Evolutionary conservation across 1,140 invertebrate genomes (phyloP), one percentile per base, ranked within the genome.

Genomic region (Nasonia giraulti): DNA sequence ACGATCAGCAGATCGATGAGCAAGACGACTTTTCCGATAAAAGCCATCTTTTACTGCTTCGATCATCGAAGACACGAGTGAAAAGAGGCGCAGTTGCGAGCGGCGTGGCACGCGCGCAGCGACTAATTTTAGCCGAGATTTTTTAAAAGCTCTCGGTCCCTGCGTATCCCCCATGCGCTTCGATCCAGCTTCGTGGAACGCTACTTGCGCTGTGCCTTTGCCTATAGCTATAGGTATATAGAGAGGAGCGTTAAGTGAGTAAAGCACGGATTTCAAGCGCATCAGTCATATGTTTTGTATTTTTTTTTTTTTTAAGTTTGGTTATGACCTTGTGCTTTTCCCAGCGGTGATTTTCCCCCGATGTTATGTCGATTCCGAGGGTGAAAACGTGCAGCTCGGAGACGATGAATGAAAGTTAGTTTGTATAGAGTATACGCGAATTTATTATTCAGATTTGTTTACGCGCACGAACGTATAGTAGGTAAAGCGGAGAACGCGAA

Each of bases 71-170:
- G 8, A 44, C 7, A 44, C 40, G 7, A 6, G 10, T 1, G 40
- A 8, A 7, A n/a, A n/a, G 55, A 17, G 17, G 6, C 17, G 55
- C 3, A 20, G 14, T 17, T 50, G 37, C 10, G 69, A 7, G 75
- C n/a, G 7, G 20, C 76, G 27, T 68, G 78, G 71, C 44, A 27
- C 40, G 76, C 27, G 68, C 82, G 40, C 5, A 27, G 27, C 23
- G 77, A 33, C 78, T 84, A 84, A 84, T 84, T 84, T 84, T 84
- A 84, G 83, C 47, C 50, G 78, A 80, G 66, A 80, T 80, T 84
- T 84, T 84, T 62, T 80, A 75, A 84, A 84, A 84, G 80, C 68
- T 77, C 73, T 68, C 50, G 31, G 20, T 47, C 17, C 69, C 66
- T 66, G 77, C 27, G 1, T 75, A 69, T n/a, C 71, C 7, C 55